Conservation (phyloP, 2,113 vertebrate genomes). For the Lepidiolamprologus cunningtoni region DNA sequence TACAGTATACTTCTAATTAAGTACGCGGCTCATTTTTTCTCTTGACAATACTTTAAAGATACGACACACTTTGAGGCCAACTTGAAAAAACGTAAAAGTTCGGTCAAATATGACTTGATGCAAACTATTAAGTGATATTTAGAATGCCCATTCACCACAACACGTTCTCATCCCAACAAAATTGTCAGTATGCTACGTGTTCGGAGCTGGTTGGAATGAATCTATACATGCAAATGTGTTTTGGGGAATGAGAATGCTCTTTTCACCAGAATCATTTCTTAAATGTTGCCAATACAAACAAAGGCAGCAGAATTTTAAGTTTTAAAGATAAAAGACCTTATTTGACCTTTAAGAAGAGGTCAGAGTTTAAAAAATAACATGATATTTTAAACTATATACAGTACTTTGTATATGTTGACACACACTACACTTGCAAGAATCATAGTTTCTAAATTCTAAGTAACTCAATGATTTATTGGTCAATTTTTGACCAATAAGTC, state of each 20-base stretch:
- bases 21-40: background rate
- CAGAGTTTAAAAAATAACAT: background rate
- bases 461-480: background rate
- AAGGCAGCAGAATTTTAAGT: background rate
- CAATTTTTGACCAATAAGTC: background rate
- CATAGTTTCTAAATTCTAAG: background rate
- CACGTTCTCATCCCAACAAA: accelerated
- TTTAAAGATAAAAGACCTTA: background rate
- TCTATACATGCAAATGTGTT: background rate
- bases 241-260: background rate
- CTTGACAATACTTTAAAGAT: background rate
- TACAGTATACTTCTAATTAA: background rate
- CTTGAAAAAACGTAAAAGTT: accelerated
- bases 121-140: background rate
- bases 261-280: background rate
- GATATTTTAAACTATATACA: background rate
- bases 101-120: background rate
- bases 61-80: background rate
- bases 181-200: background rate
- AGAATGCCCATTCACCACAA: accelerated
- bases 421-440: background rate
- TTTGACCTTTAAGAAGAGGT: background rate
- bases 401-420: background rate
- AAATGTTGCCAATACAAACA: background rate
- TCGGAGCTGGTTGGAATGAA: background rate